A percentile compares a stretch with the other conserved stretches of the same genome.
phyloP scores from a whole-genome alignment of 2,888 invertebrate species.

The Drosophila tanythrix region DNA sequence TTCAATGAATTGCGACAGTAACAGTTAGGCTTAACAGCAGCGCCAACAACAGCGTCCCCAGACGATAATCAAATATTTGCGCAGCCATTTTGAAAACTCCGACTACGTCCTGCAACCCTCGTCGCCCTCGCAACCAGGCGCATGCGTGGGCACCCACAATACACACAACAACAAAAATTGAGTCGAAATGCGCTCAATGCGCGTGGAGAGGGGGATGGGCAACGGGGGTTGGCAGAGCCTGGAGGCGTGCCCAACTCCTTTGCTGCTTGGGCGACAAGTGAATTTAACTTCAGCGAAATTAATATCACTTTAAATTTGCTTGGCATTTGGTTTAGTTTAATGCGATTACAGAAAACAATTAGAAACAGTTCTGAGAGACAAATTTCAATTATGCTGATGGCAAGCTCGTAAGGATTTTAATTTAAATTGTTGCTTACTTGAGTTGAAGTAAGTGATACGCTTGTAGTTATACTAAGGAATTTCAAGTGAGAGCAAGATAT shows the following conservation, averaged over 20 bases:
- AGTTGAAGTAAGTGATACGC: not conserved
- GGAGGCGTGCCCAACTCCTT: slow-evolving; percentile 44
- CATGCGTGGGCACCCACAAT: slow-evolving; percentile 61
- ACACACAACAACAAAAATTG: slow-evolving; percentile 1
- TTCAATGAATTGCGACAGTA: slow-evolving; percentile 81
- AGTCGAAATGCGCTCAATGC: slow-evolving; percentile 39
- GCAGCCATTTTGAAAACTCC: slow-evolving; percentile 84
- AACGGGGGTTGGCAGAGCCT: not conserved
- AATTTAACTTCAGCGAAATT: slow-evolving; percentile 27
- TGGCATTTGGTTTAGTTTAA: not conserved
- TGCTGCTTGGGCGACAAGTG: slow-evolving; percentile 21
- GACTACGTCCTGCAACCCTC: slow-evolving; percentile 55
- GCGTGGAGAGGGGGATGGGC: not conserved
- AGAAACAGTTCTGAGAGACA: not conserved
- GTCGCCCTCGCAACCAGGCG: slow-evolving; percentile 39
- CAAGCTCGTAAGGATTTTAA: not conserved
- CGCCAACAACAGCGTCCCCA: slow-evolving; percentile 38
- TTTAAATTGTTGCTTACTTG: not conserved
- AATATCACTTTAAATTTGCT: slow-evolving; percentile 28
- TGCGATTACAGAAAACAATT: not conserved
- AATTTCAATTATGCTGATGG: not conserved
- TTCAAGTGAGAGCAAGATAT: not conserved
- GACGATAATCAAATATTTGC: slow-evolving; percentile 81
- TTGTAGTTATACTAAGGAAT: not conserved
- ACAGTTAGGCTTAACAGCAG: slow-evolving; percentile 74